phyloP scores from a whole-genome alignment of 1,140 invertebrate genomes.

The Drosophila parvula region DNA sequence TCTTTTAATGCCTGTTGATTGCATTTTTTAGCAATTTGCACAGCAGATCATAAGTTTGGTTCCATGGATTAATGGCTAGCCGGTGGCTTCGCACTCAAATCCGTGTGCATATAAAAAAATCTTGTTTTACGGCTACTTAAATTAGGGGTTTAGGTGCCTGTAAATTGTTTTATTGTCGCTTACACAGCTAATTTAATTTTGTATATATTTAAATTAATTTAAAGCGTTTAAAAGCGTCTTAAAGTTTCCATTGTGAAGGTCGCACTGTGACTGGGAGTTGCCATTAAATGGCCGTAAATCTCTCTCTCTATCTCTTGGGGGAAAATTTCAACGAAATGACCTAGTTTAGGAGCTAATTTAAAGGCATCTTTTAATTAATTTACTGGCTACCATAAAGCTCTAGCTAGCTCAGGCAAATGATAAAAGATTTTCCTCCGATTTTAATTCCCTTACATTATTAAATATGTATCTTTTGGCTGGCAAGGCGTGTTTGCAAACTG shows the following conservation, averaged over 20 bases:
- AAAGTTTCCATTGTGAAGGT: slow-evolving; percentile 10
- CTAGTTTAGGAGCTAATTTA: background rate
- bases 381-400: background rate
- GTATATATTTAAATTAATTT: slow-evolving; percentile 25
- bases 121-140: slow-evolving; percentile 27
- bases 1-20: slow-evolving; percentile 49
- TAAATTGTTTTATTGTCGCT: slow-evolving; percentile 31
- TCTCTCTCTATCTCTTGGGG: background rate
- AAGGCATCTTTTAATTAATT: background rate
- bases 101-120: slow-evolving; percentile 13
- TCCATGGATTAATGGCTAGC: slow-evolving; percentile 17
- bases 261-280: background rate
- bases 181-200: slow-evolving; percentile 28
- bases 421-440: background rate
- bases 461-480: slow-evolving; percentile 9
- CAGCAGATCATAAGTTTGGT: slow-evolving; percentile 46
- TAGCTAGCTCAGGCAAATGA: background rate
- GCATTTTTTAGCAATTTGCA: slow-evolving; percentile 57
- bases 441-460: slow-evolving; percentile 19
- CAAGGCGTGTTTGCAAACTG: slow-evolving; percentile 27
- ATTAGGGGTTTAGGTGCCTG: slow-evolving; percentile 21
- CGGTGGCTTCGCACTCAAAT: slow-evolving; percentile 6
- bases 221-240: slow-evolving; percentile 28
- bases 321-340: background rate
- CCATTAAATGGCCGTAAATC: background rate